phyloP scores from a whole-genome alignment of 53 echinoderm and acorn worm genomes.

The Glandiceps talaboti region DNA sequence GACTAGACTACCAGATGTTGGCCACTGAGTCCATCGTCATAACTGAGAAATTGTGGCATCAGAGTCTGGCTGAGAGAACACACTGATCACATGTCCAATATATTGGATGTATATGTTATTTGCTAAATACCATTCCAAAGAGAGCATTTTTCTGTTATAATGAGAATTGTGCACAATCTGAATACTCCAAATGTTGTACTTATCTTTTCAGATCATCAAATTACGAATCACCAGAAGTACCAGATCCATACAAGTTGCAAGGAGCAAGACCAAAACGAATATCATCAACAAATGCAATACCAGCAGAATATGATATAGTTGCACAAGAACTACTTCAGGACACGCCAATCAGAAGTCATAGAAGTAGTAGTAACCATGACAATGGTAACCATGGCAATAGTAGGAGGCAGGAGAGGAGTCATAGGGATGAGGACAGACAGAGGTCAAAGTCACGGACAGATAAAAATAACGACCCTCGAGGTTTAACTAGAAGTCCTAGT shows the following conservation, averaged over 20 bases:
- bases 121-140: too few relatives aligned
- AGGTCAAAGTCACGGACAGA: not conserved
- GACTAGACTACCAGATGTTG: too few relatives aligned
- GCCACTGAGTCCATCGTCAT: too few relatives aligned
- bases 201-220: too few relatives aligned
- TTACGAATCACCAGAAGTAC: too few relatives aligned
- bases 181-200: too few relatives aligned
- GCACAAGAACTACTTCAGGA: conserved; percentile 77
- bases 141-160: too few relatives aligned
- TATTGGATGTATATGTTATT: too few relatives aligned
- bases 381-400: not conserved
- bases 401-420: not conserved
- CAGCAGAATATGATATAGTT: conserved; percentile 53
- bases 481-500: not conserved
- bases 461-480: not conserved
- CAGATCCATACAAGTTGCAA: conserved; percentile 60
- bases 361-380: conserved; percentile 8
- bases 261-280: conserved; percentile 82
- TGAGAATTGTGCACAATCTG: too few relatives aligned
- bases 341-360: conserved; percentile 52
- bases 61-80: too few relatives aligned
- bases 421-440: not conserved
- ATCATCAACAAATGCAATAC: conserved; percentile 56
- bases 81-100: too few relatives aligned
- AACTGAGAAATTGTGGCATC: too few relatives aligned